phyloP scores from a whole-genome alignment of 2,888 invertebrate genomes.

The Halocaridina rubra region DNA sequence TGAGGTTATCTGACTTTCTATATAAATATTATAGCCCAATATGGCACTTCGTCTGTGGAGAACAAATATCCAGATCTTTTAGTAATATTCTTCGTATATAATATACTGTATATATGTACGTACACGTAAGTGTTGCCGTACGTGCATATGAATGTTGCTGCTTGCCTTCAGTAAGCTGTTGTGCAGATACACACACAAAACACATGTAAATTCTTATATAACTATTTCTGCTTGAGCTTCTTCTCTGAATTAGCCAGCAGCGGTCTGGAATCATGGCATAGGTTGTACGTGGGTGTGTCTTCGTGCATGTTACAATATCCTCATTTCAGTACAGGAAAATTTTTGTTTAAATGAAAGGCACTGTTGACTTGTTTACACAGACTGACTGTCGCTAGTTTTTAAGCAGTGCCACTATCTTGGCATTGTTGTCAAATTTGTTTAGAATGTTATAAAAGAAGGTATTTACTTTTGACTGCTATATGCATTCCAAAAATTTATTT shows the following conservation, averaged over 20 bases:
- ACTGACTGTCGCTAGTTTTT: no score
- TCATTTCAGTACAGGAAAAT: not conserved
- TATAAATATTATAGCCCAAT: not conserved
- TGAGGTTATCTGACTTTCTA: not conserved
- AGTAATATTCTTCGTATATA: conserved; percentile 39
- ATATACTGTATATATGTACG: conserved; percentile 36
- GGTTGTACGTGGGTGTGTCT: conserved; percentile 18
- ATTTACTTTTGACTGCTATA: no score
- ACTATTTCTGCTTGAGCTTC: conserved; percentile 36
- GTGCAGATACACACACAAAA: conserved; percentile 23
- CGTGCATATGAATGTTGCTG: conserved; percentile 48
- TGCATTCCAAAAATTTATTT: no score
- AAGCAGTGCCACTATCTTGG: no score
- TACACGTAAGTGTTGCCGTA: conserved; percentile 48
- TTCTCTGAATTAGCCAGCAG: conserved; percentile 6
- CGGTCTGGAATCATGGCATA: conserved; percentile 28
- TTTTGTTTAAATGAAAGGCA: not conserved
- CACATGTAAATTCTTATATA: conserved; percentile 27
- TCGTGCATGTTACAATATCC: not conserved
- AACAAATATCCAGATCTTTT: conserved; percentile 25
- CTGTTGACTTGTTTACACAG: no score
- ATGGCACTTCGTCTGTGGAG: conserved; percentile 17
- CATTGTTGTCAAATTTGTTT: no score
- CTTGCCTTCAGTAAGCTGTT: conserved; percentile 55
- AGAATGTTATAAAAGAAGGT: no score